Evolutionary conservation across 2,888 invertebrate species (phyloP), one percentile per base, ranked within the genome.

Genomic region (Mimumesa dahlbomi): DNA sequence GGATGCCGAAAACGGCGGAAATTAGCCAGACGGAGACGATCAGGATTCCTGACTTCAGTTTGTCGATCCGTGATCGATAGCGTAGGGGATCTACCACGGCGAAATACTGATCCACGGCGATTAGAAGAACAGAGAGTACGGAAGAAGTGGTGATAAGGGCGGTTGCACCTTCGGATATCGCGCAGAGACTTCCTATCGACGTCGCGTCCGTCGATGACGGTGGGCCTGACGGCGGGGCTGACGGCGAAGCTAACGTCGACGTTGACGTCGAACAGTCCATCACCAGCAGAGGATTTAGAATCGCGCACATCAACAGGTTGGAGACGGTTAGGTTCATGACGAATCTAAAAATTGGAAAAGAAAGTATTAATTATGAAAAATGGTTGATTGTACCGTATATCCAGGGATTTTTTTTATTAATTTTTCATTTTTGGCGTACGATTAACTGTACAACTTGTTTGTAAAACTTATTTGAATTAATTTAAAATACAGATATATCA

Each of bases 61-160:
- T 91, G 85, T 91, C 91, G 69, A 92, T 91, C 64, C 91, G 90
- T 65, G 92, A 91, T 68, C 93, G 92, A 83, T 94, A 94, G 38
- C 93, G 91, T 34, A 94, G 86, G 0, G 93, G 93, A 69, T 93
- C 93, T 43, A 93, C 92, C 7, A 94, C 93, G 0, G 93, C 94
- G 75, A 92, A 92, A 84, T 93, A 93, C 79, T 93, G 92, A 83
- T 94, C 93, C 57, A 93, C 87, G 6, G 92, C 93, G 74, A 94
- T 93, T 34, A 93, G 89, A 5, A 93, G 89, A 4, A 93, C 91
- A 52, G 93, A 92, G 59, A 93, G 89, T 43, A 93, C 91, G 49
- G 93, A 93, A 0, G 93, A 92, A 0, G 92, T 90, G 57, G 91
- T 92, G 21, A 92, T 89, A 54, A 91, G 88, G 52, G 92, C 92